These are phyloP conservation scores for Scaptodrosophila lebanonensis DNA, from an alignment of 1,140 invertebrate genomes.

Conservation along the genomic window DNA sequence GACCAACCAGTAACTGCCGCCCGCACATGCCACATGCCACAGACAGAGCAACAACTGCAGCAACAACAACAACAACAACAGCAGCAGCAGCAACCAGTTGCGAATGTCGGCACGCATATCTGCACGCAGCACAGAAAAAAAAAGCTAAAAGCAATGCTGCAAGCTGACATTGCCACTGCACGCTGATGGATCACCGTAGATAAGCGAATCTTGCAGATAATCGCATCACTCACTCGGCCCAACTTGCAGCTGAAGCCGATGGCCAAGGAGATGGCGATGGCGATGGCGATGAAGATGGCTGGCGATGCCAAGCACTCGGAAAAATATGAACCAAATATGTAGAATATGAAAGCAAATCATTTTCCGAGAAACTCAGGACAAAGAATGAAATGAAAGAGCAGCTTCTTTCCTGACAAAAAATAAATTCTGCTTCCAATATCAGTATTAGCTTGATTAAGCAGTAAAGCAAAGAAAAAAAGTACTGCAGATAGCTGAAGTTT, in stretches of 20 bases:
- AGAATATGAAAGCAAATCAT: no score
- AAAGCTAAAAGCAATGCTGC: not conserved
- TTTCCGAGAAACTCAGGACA: no score
- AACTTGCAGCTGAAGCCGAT: not conserved
- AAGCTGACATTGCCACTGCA: slow-evolving; percentile 3
- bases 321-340: no score
- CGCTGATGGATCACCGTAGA: slow-evolving; percentile 76
- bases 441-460: no score
- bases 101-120: slow-evolving; percentile 30
- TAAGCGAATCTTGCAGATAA: slow-evolving; percentile 76
- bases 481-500: no score
- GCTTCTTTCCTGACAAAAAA: no score
- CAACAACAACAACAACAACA: not conserved
- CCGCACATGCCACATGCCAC: slow-evolving; percentile 57
- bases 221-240: slow-evolving; percentile 75
- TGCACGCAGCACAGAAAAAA: no score
- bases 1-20: no score
- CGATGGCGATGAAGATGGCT: not conserved
- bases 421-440: no score
- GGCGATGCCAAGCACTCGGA: slow-evolving; percentile 42
- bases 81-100: slow-evolving; percentile 22
- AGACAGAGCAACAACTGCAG: slow-evolving; percentile 18
- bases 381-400: no score
- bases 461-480: no score
- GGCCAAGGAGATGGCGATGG: slow-evolving; percentile 11